These are phyloP conservation scores for Petrocephalus zakoni DNA, from an alignment of 2,113 vertebrate species.

Conservation along the genomic window DNA sequence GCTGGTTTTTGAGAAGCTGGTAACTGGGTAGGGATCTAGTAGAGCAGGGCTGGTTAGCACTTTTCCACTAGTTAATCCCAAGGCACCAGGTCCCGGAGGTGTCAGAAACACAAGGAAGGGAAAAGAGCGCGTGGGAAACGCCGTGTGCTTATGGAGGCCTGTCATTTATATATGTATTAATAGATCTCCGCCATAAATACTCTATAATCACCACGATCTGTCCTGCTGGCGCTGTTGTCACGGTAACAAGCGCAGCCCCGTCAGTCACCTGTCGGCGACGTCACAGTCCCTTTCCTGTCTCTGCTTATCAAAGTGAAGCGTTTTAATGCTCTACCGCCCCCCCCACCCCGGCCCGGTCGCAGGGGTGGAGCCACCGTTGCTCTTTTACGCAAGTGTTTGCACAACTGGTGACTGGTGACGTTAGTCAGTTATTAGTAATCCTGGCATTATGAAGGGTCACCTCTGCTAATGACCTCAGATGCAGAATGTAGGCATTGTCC, in stretches of 20 bases:
- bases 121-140: neutral
- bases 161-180: constrained; percentile 1
- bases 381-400: neutral
- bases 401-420: neutral
- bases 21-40: neutral
- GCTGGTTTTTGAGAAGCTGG: neutral
- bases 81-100: neutral
- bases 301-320: neutral
- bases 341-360: neutral
- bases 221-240: neutral
- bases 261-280: neutral
- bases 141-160: neutral
- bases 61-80: neutral
- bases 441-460: neutral
- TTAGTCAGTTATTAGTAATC: neutral
- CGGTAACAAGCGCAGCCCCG: neutral
- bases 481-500: neutral
- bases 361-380: neutral
- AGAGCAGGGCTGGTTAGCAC: neutral
- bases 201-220: neutral
- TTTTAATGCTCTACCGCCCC: neutral
- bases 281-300: neutral
- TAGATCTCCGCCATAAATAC: neutral
- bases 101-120: neutral
- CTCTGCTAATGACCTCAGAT: neutral